A percentile compares a stretch with the other conserved stretches of the same genome.
These are phyloP conservation scores for Oligia fasciuncula DNA, from an alignment of 2,888 invertebrate species.

Conservation along the genomic window DNA sequence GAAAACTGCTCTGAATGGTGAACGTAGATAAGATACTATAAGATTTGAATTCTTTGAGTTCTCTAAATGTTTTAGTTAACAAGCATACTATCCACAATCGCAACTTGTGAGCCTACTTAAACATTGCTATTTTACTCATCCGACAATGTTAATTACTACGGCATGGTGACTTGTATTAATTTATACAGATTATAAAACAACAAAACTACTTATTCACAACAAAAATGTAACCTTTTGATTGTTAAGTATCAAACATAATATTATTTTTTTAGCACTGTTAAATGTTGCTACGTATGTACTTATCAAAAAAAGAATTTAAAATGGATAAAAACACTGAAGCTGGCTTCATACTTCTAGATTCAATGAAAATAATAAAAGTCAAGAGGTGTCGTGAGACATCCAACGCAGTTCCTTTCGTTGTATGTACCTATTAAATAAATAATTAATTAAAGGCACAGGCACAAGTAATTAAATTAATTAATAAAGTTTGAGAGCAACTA, in stretches of 20 bases:
- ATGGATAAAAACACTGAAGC: neutral
- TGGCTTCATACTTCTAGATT: neutral
- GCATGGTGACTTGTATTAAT: neutral
- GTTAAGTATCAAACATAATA: neutral
- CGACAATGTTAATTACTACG: neutral
- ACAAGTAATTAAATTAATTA: neutral
- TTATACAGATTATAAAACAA: slow-evolving; percentile 1
- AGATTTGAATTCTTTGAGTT: neutral
- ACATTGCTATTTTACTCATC: neutral
- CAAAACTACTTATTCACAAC: neutral
- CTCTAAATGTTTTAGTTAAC: neutral
- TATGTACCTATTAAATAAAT: neutral
- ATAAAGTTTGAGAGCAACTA: neutral
- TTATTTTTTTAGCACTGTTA: slow-evolving; percentile 6
- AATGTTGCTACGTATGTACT: slow-evolving; percentile 19
- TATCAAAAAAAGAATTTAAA: slow-evolving; percentile 10
- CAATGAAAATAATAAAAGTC: neutral
- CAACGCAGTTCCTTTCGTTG: neutral
- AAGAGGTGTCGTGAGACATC: neutral
- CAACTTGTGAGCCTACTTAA: neutral
- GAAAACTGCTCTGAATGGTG: neutral
- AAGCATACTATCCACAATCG: neutral
- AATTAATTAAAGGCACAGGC: neutral
- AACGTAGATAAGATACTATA: neutral
- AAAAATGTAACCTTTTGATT: slow-evolving; percentile 16